These are phyloP conservation scores for Anseranas semipalmata DNA, from an alignment of 2,113 vertebrate species.

Conservation along the genomic window DNA sequence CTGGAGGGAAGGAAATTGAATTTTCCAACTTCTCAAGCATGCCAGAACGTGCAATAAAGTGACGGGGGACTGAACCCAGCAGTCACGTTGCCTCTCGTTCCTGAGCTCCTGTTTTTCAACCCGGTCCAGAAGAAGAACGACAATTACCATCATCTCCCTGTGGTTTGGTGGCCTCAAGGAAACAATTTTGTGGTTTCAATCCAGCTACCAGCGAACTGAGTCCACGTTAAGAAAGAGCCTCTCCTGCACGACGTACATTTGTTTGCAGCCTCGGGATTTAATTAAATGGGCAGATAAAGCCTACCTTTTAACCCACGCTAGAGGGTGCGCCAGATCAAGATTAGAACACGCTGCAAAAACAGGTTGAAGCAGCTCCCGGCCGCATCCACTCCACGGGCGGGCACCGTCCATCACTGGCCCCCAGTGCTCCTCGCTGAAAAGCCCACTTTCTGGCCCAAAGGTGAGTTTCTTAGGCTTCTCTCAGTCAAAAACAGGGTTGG, in stretches of 20 bases:
- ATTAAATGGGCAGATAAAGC: conserved; percentile 31
- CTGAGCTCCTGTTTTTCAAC: background rate
- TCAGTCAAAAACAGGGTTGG: background rate
- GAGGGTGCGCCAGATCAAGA: background rate
- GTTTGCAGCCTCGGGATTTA: conserved; percentile 53
- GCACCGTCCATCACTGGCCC: rapidly evolving
- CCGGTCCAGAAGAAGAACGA: background rate
- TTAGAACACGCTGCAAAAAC: conserved; percentile 8
- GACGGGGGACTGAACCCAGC: background rate
- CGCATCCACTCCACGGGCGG: rapidly evolving
- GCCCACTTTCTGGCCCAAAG: background rate
- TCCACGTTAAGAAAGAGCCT: background rate
- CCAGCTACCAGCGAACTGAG: background rate
- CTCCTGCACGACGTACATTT: background rate
- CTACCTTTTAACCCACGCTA: conserved; percentile 43
- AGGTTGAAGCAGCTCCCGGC: background rate
- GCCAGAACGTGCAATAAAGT: background rate
- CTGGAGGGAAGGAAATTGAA: background rate
- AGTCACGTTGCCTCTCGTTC: background rate
- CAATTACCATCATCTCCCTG: background rate
- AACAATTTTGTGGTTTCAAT: conserved; percentile 45
- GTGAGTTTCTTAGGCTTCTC: background rate
- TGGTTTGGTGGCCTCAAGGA: background rate
- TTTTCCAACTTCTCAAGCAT: background rate
- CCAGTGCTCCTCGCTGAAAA: background rate